Evolutionary conservation across 2,888 invertebrate genomes (phyloP), one percentile per base, ranked within the genome.

Genomic region (Heliconius hortense): DNA sequence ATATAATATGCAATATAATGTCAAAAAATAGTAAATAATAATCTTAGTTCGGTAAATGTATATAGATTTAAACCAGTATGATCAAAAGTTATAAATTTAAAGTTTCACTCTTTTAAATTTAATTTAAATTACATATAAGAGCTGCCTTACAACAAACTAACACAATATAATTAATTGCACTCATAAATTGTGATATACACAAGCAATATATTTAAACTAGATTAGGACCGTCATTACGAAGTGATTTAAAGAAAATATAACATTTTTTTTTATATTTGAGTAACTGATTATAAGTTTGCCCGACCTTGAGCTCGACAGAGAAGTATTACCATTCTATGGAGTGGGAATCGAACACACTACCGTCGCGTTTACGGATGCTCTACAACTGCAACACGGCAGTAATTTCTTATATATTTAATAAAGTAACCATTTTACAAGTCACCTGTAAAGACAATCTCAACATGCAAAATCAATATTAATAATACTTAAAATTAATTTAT

Each of bases 391-490:
- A 11, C 43, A 15, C 43, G 15, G 15, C 0, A 2, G 43, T 43
- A 11, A 11, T 43, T 3, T 15, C 15, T 43, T 11, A 43, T 15
- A 43, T 1, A 43, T 15, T 13, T 56, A 10, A n/a, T 56, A 56
- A 10, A 56, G 18, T 48, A 48, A 48, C 48, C 48, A 48, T 18
- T 48, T 18, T 18, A 48, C 48, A 48, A 21, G n/a, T 56, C 21
- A n/a, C 56, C 10, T n/a, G n/a, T 56, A 56, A 56, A 56, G 56
- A 56, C n/a, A 56, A 56, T 56, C 56, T 56, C n/a, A 56, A 56
- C 10, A n/a, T 56, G 21, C n/a, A 56, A 2, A 56, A 56, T 8
- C 53, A 56, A 56, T 56, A 56, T 56, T n/a, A 56, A 56, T n/a
- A 56, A n/a, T 10, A 56, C 10, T 56, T 56, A 56, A 56, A 56